Base-by-base conservation (phyloP, 1,140 invertebrate genomes). In the Cherax quadricarinatus region DNA sequence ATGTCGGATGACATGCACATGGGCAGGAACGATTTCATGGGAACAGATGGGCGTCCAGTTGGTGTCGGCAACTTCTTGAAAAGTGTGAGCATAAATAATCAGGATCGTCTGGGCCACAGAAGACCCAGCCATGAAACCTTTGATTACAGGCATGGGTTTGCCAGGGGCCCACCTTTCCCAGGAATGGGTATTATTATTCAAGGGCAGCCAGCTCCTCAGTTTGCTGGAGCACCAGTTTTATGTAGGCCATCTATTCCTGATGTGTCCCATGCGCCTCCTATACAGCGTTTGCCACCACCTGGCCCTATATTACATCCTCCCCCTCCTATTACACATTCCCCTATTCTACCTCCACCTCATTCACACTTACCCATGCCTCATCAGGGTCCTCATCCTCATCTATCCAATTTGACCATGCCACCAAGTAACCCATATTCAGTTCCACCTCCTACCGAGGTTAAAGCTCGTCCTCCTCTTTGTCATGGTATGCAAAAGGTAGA, bases 151-250 rank as follows among this genome's bases (percentile, higher is more conserved):
- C 51, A 62, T 84, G 80, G 80, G 10, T 51, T 82, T 51, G 4
- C 48, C 12, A 30, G 51, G 51, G 53, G 53, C 53, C 82, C 82
- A 57, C 82, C 53, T 84, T 12, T 84, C 10, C 24, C 82, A 57
- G 24, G 53, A 60, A 60, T 84, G 82, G 53, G 53, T 81, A 30
- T 81, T 60, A n/a, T 84, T 84, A 53, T 62, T 84, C 82, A 49
- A 84, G 82, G 82, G 24, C 82, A 53, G 82, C 82, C 82, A 84
- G 82, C 51, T n/a, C 82, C 51, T 84, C 53, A 49, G 21, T 84
- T 57, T 84, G 5, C 49, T 84, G 18, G 16, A 84, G 18, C 51
- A 41, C 53, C 82, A 57, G 82, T 84, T n/a, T 21, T 62, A 48
- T 60, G 82, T 84, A 60, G 82, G 82, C 82, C 82, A 84, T 30